Conservation (phyloP, 2,888 invertebrate species). For the Amphipoea lucens region DNA sequence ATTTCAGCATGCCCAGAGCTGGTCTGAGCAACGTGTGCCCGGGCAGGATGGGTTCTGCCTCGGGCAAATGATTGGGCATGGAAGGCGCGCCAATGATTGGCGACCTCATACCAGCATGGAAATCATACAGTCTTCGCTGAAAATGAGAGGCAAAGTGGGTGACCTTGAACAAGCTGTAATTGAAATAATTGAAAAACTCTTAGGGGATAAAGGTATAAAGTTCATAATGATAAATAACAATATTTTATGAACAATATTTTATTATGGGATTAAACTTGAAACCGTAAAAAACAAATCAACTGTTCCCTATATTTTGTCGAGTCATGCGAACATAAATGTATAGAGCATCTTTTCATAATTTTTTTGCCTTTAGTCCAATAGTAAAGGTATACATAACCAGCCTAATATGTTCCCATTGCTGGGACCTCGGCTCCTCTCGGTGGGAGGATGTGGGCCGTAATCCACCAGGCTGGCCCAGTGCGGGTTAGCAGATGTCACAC, state of each 20-base stretch:
- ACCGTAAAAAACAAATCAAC: too few relatives aligned
- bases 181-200: background rate
- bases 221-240: too few relatives aligned
- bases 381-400: background rate
- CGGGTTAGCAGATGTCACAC: background rate
- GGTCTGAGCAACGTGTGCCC: slow-evolving; percentile 85
- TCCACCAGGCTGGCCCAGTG: background rate
- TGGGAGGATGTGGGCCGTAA: too few relatives aligned
- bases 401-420: too few relatives aligned
- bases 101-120: slow-evolving; percentile 60
- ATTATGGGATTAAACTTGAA: too few relatives aligned
- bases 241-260: too few relatives aligned
- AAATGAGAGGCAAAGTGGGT: slow-evolving; percentile 24
- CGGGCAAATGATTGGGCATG: slow-evolving; percentile 77
- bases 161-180: background rate
- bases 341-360: background rate
- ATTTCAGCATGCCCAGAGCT: slow-evolving; percentile 83
- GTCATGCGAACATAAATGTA: background rate
- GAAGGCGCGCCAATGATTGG: slow-evolving; percentile 77
- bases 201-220: too few relatives aligned
- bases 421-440: background rate
- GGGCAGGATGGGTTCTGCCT: slow-evolving; percentile 82
- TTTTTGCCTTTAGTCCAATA: background rate
- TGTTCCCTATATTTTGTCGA: too few relatives aligned
- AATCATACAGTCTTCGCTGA: slow-evolving; percentile 73